Percentiles rank a stretch among this genome's conserved stretches.
phyloP scores from a whole-genome alignment of 2,888 invertebrate species.

The Atethmia centrago region DNA sequence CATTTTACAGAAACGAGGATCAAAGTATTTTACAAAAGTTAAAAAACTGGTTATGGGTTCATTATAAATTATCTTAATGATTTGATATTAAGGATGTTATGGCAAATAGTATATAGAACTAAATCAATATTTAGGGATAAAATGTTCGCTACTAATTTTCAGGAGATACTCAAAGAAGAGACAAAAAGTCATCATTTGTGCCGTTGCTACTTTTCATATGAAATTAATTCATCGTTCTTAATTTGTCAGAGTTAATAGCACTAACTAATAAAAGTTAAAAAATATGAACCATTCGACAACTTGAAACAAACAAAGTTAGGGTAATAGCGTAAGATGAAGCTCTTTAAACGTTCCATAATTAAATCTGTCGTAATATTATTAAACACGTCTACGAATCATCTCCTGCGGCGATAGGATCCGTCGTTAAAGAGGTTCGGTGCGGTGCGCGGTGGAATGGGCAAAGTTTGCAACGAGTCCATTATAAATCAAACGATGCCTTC shows the following conservation, averaged over 20 bases:
- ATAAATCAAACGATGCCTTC: conserved; percentile 91
- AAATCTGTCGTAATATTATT: conserved; percentile 91
- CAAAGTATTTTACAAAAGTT: not conserved
- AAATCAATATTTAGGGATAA: not conserved
- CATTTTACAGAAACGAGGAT: not conserved
- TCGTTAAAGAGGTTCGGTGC: conserved; percentile 89
- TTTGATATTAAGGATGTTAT: not conserved
- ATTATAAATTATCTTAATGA: not conserved
- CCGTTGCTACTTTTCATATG: not conserved
- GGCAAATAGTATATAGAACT: not conserved
- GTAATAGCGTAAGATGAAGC: conserved; percentile 82
- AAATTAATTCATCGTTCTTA: conserved; percentile 10
- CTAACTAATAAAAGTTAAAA: conserved; percentile 58
- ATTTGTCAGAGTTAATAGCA: conserved; percentile 36
- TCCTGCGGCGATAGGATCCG: conserved; percentile 89
- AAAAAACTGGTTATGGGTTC: not conserved
- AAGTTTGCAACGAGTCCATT: conserved; percentile 91
- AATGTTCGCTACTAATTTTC: not conserved
- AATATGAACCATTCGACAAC: conserved; percentile 71
- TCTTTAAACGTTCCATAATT: conserved; percentile 89
- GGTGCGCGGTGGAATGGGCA: conserved; percentile 87
- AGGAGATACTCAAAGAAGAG: not conserved
- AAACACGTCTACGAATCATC: conserved; percentile 90
- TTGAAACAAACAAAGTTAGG: conserved; percentile 81
- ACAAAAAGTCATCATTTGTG: not conserved